A percentile compares a stretch with the other conserved stretches of the same genome.
phyloP scores from a whole-genome alignment of 2,797 vertebrate species.

The Xerus rutilus region DNA sequence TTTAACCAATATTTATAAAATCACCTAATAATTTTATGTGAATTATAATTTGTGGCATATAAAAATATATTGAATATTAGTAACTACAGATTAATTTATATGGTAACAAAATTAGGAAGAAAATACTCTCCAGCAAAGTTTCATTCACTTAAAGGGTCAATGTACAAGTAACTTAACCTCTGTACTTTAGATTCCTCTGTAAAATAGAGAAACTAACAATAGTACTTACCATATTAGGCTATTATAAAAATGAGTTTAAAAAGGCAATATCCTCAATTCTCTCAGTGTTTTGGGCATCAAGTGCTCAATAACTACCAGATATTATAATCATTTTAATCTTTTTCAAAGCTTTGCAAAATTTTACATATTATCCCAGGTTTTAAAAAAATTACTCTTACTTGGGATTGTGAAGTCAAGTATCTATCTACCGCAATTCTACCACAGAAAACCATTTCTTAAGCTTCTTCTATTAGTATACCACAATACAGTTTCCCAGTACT shows the following conservation, averaged over 20 bases:
- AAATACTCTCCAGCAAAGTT: slow-evolving; percentile 31
- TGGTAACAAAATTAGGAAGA: slow-evolving; percentile 26
- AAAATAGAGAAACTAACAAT: not conserved
- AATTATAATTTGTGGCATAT: not conserved
- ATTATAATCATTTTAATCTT: not conserved
- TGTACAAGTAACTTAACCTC: slow-evolving; percentile 25
- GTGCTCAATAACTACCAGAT: not conserved
- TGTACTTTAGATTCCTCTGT: slow-evolving; percentile 11
- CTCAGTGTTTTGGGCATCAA: slow-evolving; percentile 1
- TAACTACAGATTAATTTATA: slow-evolving; percentile 46
- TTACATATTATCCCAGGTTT: slow-evolving; percentile 3
- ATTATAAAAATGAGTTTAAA: slow-evolving; percentile 10
- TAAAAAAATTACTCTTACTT: slow-evolving; percentile 32
- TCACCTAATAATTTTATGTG: slow-evolving; percentile 32
- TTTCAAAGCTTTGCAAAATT: slow-evolving; percentile 57
- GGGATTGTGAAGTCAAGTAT: not conserved
- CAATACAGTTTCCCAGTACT: not conserved
- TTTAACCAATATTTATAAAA: slow-evolving; percentile 60
- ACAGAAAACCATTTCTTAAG: slow-evolving; percentile 25
- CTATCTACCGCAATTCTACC: not conserved
- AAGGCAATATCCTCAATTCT: not conserved
- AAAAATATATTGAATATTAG: not conserved
- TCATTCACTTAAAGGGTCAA: not conserved
- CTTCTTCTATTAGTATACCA: not conserved
- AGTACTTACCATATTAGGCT: not conserved